These are phyloP conservation scores for Mionectes macconnelli DNA, from an alignment of 2,113 vertebrate species.

Conservation along the genomic window DNA sequence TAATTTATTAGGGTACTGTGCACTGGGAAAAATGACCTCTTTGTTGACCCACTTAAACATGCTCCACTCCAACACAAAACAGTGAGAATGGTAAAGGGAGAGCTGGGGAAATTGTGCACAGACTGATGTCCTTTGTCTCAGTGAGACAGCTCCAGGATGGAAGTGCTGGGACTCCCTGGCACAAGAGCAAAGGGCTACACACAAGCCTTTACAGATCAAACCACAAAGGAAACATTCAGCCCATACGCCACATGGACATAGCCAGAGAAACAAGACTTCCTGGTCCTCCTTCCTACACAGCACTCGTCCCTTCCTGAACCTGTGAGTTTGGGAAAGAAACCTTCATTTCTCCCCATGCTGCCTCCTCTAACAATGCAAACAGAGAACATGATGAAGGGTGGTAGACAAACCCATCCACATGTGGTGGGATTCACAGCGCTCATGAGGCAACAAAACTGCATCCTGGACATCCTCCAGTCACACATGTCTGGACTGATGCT, in stretches of 20 bases:
- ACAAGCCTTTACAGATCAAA: slow-evolving; percentile 50
- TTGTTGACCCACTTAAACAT: slow-evolving; percentile 43
- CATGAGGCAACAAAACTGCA: background rate
- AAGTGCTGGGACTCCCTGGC: slow-evolving; percentile 51
- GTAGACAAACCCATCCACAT: background rate
- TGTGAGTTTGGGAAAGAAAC: background rate
- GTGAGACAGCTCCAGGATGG: slow-evolving; percentile 54
- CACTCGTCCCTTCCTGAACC: background rate
- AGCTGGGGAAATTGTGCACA: background rate
- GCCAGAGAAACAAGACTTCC: slow-evolving; percentile 27
- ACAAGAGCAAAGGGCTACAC: slow-evolving; percentile 57
- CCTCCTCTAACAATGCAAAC: background rate
- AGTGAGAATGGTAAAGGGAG: background rate
- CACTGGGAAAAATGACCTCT: slow-evolving; percentile 47
- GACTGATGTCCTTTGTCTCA: slow-evolving; percentile 49
- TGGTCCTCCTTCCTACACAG: background rate
- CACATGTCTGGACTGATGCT: background rate
- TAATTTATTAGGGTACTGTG: slow-evolving; percentile 60
- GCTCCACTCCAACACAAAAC: slow-evolving; percentile 22
- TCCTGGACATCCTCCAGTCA: background rate
- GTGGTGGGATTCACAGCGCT: background rate
- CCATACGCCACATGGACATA: background rate
- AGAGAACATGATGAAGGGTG: background rate
- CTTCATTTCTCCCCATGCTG: background rate
- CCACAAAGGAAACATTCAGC: slow-evolving; percentile 65